Percentiles rank a stretch among this genome's conserved stretches.
These are phyloP conservation scores for Callionymus lyra DNA, from an alignment of 2,113 vertebrate species.

Conservation along the genomic window DNA sequence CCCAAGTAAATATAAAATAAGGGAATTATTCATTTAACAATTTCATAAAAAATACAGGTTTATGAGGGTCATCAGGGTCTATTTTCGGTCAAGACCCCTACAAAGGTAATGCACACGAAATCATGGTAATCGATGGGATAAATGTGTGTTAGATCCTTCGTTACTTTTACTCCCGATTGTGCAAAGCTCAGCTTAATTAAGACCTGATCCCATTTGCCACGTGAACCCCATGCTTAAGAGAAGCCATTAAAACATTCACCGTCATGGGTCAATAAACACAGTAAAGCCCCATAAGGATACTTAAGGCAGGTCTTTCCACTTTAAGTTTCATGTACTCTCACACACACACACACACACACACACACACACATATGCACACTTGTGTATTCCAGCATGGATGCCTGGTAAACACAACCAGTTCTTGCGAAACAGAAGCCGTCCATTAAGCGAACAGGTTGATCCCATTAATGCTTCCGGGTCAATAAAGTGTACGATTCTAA, in stretches of 20 bases:
- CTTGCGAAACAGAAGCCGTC: constrained; percentile 17
- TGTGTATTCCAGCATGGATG: no score
- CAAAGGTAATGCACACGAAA: no score
- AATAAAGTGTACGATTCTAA: constrained; percentile 36
- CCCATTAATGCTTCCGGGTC: constrained; percentile 50
- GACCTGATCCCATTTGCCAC: constrained; percentile 50
- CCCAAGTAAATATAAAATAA: no score
- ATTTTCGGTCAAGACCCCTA: no score
- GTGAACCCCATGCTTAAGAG: constrained; percentile 46
- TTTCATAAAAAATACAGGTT: no score
- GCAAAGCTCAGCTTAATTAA: constrained; percentile 52
- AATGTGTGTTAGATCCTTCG: constrained; percentile 10
- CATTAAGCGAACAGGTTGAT: constrained; percentile 39
- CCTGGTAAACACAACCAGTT: background rate
- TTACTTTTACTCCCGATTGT: constrained; percentile 29
- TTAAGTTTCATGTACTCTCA: constrained; percentile 4
- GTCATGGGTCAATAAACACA: constrained; percentile 59
- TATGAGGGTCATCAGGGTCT: no score
- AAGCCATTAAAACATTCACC: constrained; percentile 54
- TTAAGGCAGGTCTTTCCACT: constrained; percentile 11
- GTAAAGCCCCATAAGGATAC: constrained; percentile 19
- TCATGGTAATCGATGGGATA: no score
- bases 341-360: no score
- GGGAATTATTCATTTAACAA: no score
- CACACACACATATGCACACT: no score